phyloP scores from a whole-genome alignment of 2,888 invertebrate species.

The Eristalinus aeneus region DNA sequence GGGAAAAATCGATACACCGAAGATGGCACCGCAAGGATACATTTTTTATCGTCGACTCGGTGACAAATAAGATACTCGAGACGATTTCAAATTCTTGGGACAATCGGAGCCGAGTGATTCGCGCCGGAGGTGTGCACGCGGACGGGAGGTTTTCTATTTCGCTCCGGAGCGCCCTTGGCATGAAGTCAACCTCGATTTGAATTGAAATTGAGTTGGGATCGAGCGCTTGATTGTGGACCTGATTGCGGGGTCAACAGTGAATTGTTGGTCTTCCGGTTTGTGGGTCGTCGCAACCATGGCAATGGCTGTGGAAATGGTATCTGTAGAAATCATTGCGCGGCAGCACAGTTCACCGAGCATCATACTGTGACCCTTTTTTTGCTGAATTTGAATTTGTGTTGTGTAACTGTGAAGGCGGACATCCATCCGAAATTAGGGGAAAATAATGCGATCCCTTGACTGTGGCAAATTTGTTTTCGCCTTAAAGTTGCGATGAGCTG shows the following conservation, averaged over 20 bases:
- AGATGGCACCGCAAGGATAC: not conserved
- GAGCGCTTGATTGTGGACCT: not conserved
- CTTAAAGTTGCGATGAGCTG: not conserved
- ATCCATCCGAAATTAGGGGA: not conserved
- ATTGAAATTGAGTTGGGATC: not conserved
- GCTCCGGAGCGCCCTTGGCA: not conserved
- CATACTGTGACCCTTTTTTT: not conserved
- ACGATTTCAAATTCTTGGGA: conserved; percentile 2
- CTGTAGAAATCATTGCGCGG: not conserved
- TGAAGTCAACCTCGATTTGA: not conserved
- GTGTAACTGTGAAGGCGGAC: not conserved
- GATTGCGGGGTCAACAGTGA: not conserved
- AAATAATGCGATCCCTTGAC: not conserved
- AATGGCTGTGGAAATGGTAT: not conserved
- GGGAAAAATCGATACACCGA: conserved; percentile 39
- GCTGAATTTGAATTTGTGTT: not conserved
- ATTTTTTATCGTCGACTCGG: conserved; percentile 31
- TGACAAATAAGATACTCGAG: conserved; percentile 30
- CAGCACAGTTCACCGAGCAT: not conserved
- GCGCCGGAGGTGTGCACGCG: not conserved
- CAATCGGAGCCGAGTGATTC: not conserved
- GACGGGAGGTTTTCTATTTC: not conserved
- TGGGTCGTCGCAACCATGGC: not conserved
- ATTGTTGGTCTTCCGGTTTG: not conserved
- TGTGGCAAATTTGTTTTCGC: not conserved